These are phyloP conservation scores for Acanthosepion esculentum DNA, from an alignment of 2,888 invertebrate species.

Conservation along the genomic window DNA sequence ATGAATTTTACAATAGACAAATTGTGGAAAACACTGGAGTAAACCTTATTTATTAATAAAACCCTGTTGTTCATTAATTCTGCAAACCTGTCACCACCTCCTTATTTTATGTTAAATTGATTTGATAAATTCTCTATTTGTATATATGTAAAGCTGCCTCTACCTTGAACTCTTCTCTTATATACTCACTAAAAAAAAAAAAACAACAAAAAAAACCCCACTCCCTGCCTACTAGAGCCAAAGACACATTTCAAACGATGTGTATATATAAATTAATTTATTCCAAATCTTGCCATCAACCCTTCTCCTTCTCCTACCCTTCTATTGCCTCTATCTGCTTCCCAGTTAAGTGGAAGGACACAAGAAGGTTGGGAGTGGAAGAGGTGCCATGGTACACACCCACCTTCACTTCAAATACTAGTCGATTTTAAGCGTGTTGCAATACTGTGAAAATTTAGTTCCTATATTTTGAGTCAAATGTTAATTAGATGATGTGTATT, in stretches of 20 bases:
- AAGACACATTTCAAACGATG: neutral
- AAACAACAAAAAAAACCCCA: too few relatives aligned
- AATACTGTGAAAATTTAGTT: conserved; percentile 48
- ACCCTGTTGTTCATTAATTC: neutral
- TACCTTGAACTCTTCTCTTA: neutral
- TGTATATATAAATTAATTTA: conserved; percentile 42
- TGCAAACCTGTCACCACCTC: neutral
- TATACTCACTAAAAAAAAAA: neutral
- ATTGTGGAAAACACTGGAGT: conserved; percentile 11
- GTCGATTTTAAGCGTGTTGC: conserved; percentile 46
- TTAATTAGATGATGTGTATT: conserved; percentile 48
- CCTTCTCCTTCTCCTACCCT: neutral
- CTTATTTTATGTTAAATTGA: neutral
- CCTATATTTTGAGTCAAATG: conserved; percentile 47
- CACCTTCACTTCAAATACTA: conserved; percentile 41
- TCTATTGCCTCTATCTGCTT: neutral
- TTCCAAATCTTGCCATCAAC: neutral
- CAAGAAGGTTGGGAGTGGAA: neutral
- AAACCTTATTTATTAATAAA: neutral
- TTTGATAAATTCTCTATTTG: neutral
- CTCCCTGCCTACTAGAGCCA: neutral
- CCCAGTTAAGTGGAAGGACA: neutral
- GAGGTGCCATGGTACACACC: neutral
- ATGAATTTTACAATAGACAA: neutral
- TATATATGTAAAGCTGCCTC: conserved; percentile 6